phyloP scores from a whole-genome alignment of 64 coral and sea anemone genomes.

The Cladopsammia gracilis region DNA sequence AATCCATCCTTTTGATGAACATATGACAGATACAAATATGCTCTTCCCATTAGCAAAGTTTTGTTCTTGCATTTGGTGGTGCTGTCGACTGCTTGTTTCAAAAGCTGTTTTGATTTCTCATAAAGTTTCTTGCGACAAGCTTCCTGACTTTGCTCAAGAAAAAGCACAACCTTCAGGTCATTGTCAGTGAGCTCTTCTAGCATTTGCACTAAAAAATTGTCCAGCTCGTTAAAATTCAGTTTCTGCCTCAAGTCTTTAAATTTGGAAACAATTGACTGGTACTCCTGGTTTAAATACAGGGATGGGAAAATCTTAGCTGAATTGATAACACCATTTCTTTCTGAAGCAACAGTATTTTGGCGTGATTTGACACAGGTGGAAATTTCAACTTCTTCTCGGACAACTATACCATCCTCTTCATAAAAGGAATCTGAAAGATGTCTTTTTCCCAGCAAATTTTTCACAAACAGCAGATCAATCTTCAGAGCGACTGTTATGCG shows the following conservation, averaged over 20 bases:
- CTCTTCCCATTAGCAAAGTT: constrained; percentile 75
- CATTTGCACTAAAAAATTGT: constrained; percentile 63
- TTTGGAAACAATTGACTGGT: constrained; percentile 60
- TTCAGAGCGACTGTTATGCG: constrained; percentile 78
- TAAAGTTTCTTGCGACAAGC: constrained; percentile 73
- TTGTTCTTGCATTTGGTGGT: constrained; percentile 89
- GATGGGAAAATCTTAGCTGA: constrained; percentile 50
- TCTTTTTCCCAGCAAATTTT: constrained; percentile 7
- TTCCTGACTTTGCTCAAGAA: constrained; percentile 86
- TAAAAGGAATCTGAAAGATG: not conserved
- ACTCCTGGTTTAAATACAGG: constrained; percentile 74
- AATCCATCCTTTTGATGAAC: constrained; percentile 84
- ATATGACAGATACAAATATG: constrained; percentile 89
- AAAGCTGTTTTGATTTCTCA: constrained; percentile 79
- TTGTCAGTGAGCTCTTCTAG: constrained; percentile 56
- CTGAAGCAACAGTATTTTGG: not conserved
- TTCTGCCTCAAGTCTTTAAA: constrained; percentile 65
- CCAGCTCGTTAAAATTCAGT: constrained; percentile 71
- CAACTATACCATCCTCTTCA: constrained; percentile 47
- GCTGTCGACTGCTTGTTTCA: constrained; percentile 88
- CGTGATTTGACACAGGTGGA: not conserved
- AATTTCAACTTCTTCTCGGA: constrained; percentile 62
- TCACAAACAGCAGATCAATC: constrained; percentile 42
- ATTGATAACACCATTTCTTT: constrained; percentile 8
- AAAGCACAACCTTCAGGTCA: constrained; percentile 68